A percentile compares a stretch with the other conserved stretches of the same genome.
Evolutionary conservation across 2,888 invertebrate genomes (phyloP).

Genomic region (Heteropelma amictum): DNA sequence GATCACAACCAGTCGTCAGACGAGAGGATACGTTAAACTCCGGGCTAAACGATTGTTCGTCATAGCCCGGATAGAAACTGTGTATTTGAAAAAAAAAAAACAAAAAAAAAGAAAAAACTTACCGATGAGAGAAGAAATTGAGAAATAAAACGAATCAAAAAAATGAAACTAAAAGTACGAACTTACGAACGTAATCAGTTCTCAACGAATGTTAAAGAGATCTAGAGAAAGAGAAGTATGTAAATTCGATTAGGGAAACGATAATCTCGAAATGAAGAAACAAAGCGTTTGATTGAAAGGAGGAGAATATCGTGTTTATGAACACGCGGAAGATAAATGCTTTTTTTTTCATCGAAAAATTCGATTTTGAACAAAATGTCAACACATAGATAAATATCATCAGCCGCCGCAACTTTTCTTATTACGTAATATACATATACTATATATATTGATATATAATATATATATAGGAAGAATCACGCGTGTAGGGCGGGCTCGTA

Average conservation of each 20-base stretch:
- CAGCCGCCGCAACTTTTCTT: constrained; percentile 40
- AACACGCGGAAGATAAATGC: constrained; percentile 43
- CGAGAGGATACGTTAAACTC: constrained; percentile 36
- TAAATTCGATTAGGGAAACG: constrained; percentile 60
- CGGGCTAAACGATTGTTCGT: constrained; percentile 27
- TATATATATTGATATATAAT: constrained; percentile 17
- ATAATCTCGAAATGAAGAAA: constrained; percentile 57
- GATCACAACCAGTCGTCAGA: constrained; percentile 59
- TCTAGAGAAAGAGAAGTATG: constrained; percentile 69
- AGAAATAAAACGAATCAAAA: constrained; percentile 34
- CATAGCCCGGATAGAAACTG: constrained; percentile 36
- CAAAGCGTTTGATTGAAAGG: constrained; percentile 60
- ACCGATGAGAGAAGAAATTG: too few relatives aligned
- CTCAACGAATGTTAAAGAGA: constrained; percentile 69
- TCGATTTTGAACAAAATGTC: constrained; percentile 35
- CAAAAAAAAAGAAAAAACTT: constrained; percentile 25
- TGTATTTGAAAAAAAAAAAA: constrained; percentile 19
- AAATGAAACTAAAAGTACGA: constrained; percentile 56
- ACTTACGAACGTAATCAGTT: constrained; percentile 68
- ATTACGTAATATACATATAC: too few relatives aligned
- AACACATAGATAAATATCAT: constrained; percentile 45
- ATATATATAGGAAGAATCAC: constrained; percentile 30
- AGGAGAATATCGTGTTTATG: constrained; percentile 49
- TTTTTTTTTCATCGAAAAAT: constrained; percentile 21
- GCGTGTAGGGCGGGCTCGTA: constrained; percentile 43